These are phyloP conservation scores for Pachliopta kotzebuea DNA, from an alignment of 2,888 invertebrate genomes.

Conservation along the genomic window DNA sequence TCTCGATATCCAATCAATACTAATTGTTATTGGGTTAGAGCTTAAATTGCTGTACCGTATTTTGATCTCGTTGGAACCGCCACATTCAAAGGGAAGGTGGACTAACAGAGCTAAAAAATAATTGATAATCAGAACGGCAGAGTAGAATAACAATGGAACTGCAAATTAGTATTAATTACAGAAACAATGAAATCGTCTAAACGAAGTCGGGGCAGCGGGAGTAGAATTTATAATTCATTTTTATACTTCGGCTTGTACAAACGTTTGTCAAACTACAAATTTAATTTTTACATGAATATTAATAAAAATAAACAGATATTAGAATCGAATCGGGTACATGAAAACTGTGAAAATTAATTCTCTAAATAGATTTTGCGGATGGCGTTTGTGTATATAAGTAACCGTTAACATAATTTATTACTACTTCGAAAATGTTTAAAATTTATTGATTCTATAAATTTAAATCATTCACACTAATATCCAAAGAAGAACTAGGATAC, in stretches of 20 bases:
- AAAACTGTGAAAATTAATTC: too few species aligned
- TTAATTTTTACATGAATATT: slow-evolving; percentile 19
- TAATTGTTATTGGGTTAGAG: slow-evolving; percentile 47
- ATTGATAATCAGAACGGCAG: slow-evolving; percentile 51
- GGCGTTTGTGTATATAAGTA: too few species aligned
- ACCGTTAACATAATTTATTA: too few species aligned
- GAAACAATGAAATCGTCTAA: slow-evolving; percentile 67
- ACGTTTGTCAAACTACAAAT: slow-evolving; percentile 25
- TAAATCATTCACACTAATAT: too few species aligned
- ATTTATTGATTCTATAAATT: too few species aligned
- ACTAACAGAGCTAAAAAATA: slow-evolving; percentile 59
- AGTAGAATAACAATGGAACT: slow-evolving; percentile 70
- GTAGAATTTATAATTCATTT: slow-evolving; percentile 60
- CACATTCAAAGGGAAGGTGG: slow-evolving; percentile 57
- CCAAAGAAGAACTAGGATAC: too few species aligned
- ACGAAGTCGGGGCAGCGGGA: slow-evolving; percentile 58
- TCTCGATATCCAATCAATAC: slow-evolving; percentile 39
- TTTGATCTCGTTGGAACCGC: slow-evolving; percentile 41
- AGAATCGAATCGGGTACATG: not conserved
- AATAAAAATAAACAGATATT: not conserved
- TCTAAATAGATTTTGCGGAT: too few species aligned
- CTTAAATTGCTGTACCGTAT: slow-evolving; percentile 43
- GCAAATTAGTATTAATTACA: slow-evolving; percentile 76
- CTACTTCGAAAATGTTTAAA: too few species aligned
- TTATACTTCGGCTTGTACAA: slow-evolving; percentile 18